Conservation (phyloP, 2,113 vertebrate genomes). For the Prinia subflava region DNA sequence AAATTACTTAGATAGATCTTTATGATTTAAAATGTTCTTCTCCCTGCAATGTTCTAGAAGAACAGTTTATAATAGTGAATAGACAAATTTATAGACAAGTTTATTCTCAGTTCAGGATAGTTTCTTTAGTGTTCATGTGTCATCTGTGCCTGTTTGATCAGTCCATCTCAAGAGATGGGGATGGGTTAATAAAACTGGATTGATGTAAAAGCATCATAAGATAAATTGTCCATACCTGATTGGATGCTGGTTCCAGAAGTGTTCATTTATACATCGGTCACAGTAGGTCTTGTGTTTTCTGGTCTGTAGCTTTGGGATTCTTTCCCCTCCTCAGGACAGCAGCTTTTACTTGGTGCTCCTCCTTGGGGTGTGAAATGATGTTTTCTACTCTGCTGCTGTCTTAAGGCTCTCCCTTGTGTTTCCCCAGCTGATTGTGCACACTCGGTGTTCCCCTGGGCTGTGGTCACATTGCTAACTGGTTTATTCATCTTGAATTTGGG, state of each 20-base stretch:
- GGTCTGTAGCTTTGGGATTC: background rate
- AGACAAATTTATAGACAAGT: background rate
- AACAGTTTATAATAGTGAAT: background rate
- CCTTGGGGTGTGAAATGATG: background rate
- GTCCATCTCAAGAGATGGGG: background rate
- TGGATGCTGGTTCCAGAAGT: background rate
- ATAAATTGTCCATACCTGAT: rapidly evolving
- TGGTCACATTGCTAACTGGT: background rate
- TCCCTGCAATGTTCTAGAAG: background rate
- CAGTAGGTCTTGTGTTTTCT: background rate
- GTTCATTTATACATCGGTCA: background rate
- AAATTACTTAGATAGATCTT: background rate
- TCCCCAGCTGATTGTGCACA: background rate
- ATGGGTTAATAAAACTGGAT: background rate
- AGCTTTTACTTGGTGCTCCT: background rate
- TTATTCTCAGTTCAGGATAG: background rate
- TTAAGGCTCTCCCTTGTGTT: background rate
- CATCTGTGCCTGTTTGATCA: background rate
- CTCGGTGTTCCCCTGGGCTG: background rate
- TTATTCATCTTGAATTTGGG: background rate
- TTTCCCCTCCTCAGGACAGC: background rate
- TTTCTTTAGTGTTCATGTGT: background rate
- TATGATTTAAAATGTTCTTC: background rate
- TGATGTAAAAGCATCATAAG: background rate
- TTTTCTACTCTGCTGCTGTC: background rate